These are phyloP conservation scores for Platyrinchus mystaceus DNA, from an alignment of 2,797 vertebrate species.

Conservation along the genomic window DNA sequence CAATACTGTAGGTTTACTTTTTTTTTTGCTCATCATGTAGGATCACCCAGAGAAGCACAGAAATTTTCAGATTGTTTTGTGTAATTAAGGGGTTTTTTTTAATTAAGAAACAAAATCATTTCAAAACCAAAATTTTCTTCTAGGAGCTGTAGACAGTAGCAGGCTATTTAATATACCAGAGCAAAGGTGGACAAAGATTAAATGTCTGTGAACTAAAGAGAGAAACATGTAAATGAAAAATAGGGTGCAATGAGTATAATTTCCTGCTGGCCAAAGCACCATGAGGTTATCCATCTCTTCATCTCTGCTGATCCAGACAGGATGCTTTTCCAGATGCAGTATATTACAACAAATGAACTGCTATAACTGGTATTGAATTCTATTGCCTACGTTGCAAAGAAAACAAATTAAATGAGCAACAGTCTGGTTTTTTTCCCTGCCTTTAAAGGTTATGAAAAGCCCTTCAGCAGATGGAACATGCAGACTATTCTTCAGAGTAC, in stretches of 20 bases:
- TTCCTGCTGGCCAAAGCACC: neutral
- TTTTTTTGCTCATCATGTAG: neutral
- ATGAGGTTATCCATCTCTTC: neutral
- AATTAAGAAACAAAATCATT: neutral
- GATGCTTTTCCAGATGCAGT: neutral
- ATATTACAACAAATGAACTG: neutral
- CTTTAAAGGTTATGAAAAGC: neutral
- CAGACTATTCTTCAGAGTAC: neutral
- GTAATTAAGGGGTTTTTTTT: neutral
- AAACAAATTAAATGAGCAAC: neutral
- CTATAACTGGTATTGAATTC: neutral
- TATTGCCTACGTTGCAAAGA: neutral
- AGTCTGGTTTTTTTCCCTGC: neutral
- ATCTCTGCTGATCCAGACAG: neutral
- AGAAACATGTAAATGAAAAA: neutral
- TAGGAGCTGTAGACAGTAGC: neutral
- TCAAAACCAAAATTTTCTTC: neutral
- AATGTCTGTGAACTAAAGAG: neutral
- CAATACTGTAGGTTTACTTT: neutral
- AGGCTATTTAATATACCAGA: neutral
- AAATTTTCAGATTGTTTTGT: neutral
- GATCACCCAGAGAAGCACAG: neutral
- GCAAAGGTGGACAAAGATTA: neutral
- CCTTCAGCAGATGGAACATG: neutral
- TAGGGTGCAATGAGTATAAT: neutral